These are phyloP conservation scores for Nettapus auritus DNA, from an alignment of 2,113 vertebrate species.

Conservation along the genomic window DNA sequence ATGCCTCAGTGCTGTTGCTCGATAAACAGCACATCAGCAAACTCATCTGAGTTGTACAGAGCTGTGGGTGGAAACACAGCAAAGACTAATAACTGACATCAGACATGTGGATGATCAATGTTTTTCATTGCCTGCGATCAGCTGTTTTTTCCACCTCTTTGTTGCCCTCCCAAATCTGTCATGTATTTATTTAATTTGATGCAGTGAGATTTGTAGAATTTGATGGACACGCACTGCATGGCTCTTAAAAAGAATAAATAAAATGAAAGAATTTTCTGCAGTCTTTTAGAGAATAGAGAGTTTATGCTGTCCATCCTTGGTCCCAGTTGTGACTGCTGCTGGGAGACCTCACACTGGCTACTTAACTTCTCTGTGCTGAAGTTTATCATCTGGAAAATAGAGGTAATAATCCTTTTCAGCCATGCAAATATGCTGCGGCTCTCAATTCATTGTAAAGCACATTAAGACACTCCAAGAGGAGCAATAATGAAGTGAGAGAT, in stretches of 20 bases:
- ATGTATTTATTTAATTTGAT: not conserved
- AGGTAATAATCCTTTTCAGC: slow-evolving; percentile 42
- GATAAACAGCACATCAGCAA: slow-evolving; percentile 26
- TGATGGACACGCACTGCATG: not conserved
- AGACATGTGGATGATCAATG: not conserved
- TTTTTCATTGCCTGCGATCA: not conserved
- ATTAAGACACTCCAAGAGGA: slow-evolving; percentile 39
- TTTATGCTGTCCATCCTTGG: not conserved
- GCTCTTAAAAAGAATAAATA: not conserved
- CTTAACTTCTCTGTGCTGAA: slow-evolving; percentile 22
- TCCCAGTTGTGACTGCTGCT: slow-evolving; percentile 13
- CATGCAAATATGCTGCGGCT: not conserved
- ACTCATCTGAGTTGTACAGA: not conserved
- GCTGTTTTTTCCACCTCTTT: not conserved
- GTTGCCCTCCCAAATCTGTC: not conserved
- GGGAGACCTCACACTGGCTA: not conserved
- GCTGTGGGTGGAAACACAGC: not conserved
- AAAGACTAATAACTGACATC: not conserved
- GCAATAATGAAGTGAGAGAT: slow-evolving; percentile 19
- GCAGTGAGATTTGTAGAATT: not conserved
- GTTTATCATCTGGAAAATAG: slow-evolving; percentile 50
- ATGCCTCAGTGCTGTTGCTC: not conserved
- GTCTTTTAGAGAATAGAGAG: not conserved
- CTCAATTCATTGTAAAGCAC: not conserved
- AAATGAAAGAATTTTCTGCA: not conserved